Evolutionary conservation across 1,140 invertebrate species (phyloP).

Genomic region (Homalodisca vitripennis): DNA sequence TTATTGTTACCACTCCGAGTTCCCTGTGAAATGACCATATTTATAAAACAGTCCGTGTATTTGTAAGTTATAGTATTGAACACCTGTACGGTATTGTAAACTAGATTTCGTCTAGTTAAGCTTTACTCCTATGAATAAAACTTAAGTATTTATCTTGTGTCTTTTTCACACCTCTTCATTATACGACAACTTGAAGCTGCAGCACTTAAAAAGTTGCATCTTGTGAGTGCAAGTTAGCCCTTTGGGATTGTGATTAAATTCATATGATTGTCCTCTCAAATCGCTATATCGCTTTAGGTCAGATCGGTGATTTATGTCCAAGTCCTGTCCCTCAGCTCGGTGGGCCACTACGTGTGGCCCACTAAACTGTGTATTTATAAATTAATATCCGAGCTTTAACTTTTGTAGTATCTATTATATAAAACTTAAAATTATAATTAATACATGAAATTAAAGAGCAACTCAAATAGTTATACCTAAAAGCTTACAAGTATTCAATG

Average conservation of each 20-base stretch:
- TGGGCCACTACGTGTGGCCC: too few species aligned
- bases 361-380: too few species aligned
- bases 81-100: constrained; percentile 7
- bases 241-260: neutral
- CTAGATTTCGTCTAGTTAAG: neutral
- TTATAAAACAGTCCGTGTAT: constrained; percentile 9
- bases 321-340: too few species aligned
- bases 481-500: too few species aligned
- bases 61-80: constrained; percentile 18
- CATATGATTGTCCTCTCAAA: neutral
- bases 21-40: constrained; percentile 17
- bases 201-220: neutral
- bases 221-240: neutral
- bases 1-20: constrained; percentile 8
- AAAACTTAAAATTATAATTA: too few species aligned
- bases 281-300: too few species aligned
- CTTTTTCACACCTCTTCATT: neutral
- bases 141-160: neutral
- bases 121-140: neutral
- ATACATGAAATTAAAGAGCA: too few species aligned
- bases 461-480: too few species aligned
- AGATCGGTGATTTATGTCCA: too few species aligned
- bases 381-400: too few species aligned
- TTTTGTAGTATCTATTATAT: too few species aligned
- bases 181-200: neutral